These are phyloP conservation scores for Hemithea aestivaria DNA, from an alignment of 2,888 invertebrate species.

Conservation along the genomic window DNA sequence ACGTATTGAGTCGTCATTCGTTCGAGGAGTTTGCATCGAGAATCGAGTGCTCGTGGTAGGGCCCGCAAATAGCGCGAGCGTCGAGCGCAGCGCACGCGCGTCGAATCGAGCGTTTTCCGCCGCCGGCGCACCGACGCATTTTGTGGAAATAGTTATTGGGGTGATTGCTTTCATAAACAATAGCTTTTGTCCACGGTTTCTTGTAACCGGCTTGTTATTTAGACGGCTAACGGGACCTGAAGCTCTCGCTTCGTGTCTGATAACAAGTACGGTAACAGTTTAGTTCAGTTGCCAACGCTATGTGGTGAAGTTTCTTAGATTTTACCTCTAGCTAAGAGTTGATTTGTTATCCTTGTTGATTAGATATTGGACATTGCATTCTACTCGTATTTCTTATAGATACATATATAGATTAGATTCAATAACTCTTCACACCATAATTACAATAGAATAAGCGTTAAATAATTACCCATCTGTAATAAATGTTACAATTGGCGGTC, in stretches of 20 bases:
- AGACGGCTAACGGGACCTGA: constrained; percentile 55
- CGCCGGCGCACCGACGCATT: constrained; percentile 56
- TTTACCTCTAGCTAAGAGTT: too few relatives aligned
- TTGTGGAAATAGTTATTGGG: constrained; percentile 78
- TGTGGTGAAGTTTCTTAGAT: too few relatives aligned
- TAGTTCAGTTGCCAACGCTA: constrained; percentile 17
- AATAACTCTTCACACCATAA: too few relatives aligned
- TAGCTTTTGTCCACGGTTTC: constrained; percentile 70
- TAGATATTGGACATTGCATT: too few relatives aligned
- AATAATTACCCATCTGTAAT: too few relatives aligned
- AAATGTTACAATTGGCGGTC: too few relatives aligned
- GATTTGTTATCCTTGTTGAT: too few relatives aligned
- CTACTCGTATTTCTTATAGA: too few relatives aligned
- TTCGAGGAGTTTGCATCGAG: not conserved
- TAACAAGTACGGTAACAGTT: constrained; percentile 31
- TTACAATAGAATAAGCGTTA: too few relatives aligned
- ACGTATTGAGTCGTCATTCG: constrained; percentile 47
- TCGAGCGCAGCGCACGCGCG: constrained; percentile 68
- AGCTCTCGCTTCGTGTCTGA: constrained; percentile 47
- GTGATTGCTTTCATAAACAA: constrained; percentile 79
- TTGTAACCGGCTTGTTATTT: constrained; percentile 61
- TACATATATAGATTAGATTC: too few relatives aligned
- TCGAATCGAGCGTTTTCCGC: constrained; percentile 75
- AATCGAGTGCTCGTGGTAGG: constrained; percentile 28
- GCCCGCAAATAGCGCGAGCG: constrained; percentile 55